Conservation (phyloP, 2,797 vertebrate genomes). For the Toxotes lorentzi region DNA sequence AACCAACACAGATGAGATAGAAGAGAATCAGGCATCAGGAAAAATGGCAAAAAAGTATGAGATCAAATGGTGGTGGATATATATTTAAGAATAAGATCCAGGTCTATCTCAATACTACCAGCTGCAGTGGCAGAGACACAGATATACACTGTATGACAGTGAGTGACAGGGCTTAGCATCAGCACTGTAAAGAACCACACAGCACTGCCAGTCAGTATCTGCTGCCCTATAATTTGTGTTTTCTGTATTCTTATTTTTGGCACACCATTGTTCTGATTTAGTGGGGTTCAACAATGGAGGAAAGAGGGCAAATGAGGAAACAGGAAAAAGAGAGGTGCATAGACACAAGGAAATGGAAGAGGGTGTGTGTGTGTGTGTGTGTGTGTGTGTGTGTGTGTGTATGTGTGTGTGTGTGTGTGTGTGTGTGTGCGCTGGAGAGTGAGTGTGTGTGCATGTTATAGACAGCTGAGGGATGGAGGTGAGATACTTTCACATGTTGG, state of each 20-base stretch:
- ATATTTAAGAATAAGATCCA: slow-evolving; percentile 27
- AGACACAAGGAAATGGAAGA: slow-evolving; percentile 1
- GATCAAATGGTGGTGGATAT: background rate
- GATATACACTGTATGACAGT: slow-evolving; percentile 66
- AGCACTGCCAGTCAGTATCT: slow-evolving; percentile 69
- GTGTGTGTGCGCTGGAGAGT: background rate
- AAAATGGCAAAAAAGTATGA: slow-evolving; percentile 14
- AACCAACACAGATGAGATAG: background rate
- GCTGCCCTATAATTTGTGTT: slow-evolving; percentile 68
- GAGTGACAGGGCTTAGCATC: slow-evolving; percentile 76
- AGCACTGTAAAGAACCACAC: slow-evolving; percentile 62
- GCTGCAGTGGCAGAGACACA: slow-evolving; percentile 43
- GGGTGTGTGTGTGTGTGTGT: background rate
- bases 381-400: too few species aligned
- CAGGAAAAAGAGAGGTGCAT: slow-evolving; percentile 6
- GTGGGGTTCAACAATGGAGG: slow-evolving; percentile 26
- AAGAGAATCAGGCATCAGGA: slow-evolving; percentile 12
- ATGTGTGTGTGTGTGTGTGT: background rate
- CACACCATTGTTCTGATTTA: slow-evolving; percentile 54
- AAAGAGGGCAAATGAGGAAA: background rate
- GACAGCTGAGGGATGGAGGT: background rate
- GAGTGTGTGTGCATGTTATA: background rate
- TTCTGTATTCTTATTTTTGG: slow-evolving; percentile 66
- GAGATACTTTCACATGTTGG: background rate
- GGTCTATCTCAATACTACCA: slow-evolving; percentile 51